These are phyloP conservation scores for Sebastes kiyomatsui DNA, from an alignment of 2,797 vertebrate genomes.

Conservation along the genomic window DNA sequence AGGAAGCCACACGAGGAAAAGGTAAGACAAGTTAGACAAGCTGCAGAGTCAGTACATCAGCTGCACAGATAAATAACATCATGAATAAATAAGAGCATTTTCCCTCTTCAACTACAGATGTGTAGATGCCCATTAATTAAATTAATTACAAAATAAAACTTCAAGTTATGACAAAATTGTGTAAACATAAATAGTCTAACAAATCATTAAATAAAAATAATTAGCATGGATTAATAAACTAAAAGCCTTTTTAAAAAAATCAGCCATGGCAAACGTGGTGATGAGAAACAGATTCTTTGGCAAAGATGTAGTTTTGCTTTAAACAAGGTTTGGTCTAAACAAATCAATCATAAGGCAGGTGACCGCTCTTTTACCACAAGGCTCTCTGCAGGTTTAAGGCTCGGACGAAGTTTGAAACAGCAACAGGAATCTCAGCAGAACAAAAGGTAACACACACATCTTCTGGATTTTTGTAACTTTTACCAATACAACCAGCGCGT, in stretches of 20 bases:
- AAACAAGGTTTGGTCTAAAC: conserved; percentile 22
- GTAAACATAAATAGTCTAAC: conserved; percentile 39
- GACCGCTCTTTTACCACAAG: conserved; percentile 29
- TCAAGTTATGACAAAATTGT: conserved; percentile 31
- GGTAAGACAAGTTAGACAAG: conserved; percentile 32
- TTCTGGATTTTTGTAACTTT: conserved; percentile 7
- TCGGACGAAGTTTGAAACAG: conserved; percentile 22
- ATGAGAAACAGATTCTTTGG: conserved; percentile 69
- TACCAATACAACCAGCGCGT: background rate
- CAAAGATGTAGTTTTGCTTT: conserved; percentile 59
- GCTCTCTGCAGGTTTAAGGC: conserved; percentile 64
- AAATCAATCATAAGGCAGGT: conserved; percentile 53
- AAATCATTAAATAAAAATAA: conserved; percentile 11
- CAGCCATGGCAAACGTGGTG: conserved; percentile 27
- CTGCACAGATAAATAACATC: conserved; percentile 30
- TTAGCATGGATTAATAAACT: conserved; percentile 19
- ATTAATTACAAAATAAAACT: conserved; percentile 25
- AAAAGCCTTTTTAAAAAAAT: conserved; percentile 20
- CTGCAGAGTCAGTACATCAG: conserved; percentile 38
- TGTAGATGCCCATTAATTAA: conserved; percentile 20
- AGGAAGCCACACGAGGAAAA: conserved; percentile 53
- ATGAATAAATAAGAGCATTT: conserved; percentile 26
- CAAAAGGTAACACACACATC: conserved; percentile 2
- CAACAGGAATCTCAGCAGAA: conserved; percentile 19
- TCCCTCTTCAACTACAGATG: conserved; percentile 11